These are phyloP conservation scores for Actinostola sp. DNA, from an alignment of 92 coral and sea anemone species.

Conservation along the genomic window DNA sequence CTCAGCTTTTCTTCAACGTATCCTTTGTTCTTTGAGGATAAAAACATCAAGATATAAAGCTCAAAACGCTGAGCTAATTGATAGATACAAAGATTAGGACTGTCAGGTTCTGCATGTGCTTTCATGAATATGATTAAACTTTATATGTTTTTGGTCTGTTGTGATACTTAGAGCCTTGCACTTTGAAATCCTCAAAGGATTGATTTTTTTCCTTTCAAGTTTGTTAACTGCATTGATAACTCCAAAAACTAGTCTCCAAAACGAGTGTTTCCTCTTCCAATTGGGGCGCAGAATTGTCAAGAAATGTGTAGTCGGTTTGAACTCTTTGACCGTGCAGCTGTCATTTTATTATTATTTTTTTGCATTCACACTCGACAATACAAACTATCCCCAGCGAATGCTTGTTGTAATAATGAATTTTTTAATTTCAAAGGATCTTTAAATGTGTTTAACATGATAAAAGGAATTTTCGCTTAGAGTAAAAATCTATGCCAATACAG, in stretches of 20 bases:
- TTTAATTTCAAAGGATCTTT: conserved; percentile 9
- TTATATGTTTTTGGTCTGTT: neutral
- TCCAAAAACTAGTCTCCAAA: neutral
- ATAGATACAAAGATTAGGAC: too few relatives aligned
- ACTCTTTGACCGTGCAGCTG: conserved; percentile 7
- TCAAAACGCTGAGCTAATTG: too few relatives aligned
- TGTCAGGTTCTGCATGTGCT: neutral
- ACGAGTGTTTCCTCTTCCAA: neutral
- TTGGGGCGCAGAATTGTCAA: neutral
- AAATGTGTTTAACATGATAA: conserved; percentile 19
- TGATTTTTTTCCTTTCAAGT: conserved; percentile 1
- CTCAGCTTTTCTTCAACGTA: too few relatives aligned
- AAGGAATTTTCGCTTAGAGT: neutral
- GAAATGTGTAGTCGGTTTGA: conserved; percentile 1
- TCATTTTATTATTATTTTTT: conserved; percentile 8
- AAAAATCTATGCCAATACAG: too few relatives aligned
- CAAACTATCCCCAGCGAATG: conserved; percentile 4
- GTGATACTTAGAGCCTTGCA: neutral
- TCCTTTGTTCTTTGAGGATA: too few relatives aligned
- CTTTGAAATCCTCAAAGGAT: neutral
- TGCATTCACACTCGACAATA: conserved; percentile 4
- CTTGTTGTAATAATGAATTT: conserved; percentile 15
- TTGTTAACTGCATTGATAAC: neutral
- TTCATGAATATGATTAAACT: neutral
- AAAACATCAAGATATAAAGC: too few relatives aligned